These are phyloP conservation scores for Morone saxatilis DNA, from an alignment of 2,113 vertebrate species.

Conservation along the genomic window DNA sequence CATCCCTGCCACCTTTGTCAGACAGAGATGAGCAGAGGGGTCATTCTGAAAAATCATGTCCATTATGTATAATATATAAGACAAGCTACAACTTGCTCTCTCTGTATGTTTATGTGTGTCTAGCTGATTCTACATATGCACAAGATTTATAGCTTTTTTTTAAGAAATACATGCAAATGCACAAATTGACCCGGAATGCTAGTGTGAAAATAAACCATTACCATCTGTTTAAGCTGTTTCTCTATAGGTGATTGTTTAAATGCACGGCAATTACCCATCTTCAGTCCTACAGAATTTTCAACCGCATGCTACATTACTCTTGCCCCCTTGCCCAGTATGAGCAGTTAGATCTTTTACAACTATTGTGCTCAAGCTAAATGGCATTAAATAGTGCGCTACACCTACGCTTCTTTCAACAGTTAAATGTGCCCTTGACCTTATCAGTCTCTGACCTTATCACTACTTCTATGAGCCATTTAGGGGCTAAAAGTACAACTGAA, in stretches of 20 bases:
- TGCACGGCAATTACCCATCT: neutral
- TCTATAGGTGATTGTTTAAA: neutral
- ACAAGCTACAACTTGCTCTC: neutral
- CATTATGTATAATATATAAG: neutral
- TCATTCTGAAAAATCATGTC: conserved; percentile 9
- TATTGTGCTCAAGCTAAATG: conserved; percentile 10
- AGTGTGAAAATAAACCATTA: neutral
- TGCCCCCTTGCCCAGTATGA: neutral
- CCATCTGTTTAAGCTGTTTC: neutral
- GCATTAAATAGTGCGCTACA: neutral
- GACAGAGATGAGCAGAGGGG: conserved; percentile 11
- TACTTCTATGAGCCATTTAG: neutral
- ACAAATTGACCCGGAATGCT: neutral
- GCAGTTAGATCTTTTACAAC: neutral
- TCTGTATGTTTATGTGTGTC: neutral
- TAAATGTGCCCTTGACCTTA: neutral
- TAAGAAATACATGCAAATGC: neutral
- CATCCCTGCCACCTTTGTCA: conserved; percentile 21
- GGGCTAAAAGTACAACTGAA: neutral
- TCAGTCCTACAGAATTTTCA: neutral
- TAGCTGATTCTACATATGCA: neutral
- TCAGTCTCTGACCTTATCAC: neutral
- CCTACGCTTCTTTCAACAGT: neutral
- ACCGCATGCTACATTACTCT: neutral
- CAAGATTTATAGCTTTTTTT: neutral